These are phyloP conservation scores for Sinella curviseta DNA, from an alignment of 1,140 invertebrate species.

Conservation along the genomic window DNA sequence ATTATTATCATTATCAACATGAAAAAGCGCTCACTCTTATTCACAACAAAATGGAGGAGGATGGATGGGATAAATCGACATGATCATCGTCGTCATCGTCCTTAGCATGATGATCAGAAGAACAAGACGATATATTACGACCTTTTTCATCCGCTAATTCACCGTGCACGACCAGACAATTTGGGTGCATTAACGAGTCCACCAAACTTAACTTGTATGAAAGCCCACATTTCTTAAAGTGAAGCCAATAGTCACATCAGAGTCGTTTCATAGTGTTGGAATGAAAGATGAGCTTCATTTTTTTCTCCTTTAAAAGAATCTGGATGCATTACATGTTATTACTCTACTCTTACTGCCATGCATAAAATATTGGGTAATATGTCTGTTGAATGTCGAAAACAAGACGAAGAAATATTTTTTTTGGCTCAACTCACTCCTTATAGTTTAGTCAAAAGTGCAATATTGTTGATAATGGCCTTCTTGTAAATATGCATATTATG, in stretches of 20 bases:
- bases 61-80: too few species aligned
- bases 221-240: background rate
- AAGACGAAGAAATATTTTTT: background rate
- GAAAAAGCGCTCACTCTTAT: too few species aligned
- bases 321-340: background rate
- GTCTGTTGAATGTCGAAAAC: too few species aligned
- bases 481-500: too few species aligned
- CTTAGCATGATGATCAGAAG: too few species aligned
- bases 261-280: background rate
- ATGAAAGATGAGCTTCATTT: background rate
- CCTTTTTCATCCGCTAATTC: slow-evolving; percentile 16
- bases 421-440: background rate
- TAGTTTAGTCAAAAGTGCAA: background rate
- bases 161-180: background rate
- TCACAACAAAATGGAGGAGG: too few species aligned
- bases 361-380: background rate
- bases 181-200: background rate
- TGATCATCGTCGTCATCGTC: too few species aligned
- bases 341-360: background rate
- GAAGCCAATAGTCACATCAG: background rate
- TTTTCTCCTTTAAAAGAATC: background rate
- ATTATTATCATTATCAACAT: slow-evolving; percentile 6
- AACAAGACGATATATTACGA: background rate
- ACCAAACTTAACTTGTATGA: background rate
- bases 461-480: too few species aligned